These are phyloP conservation scores for Leucoma salicis DNA, from an alignment of 2,888 invertebrate species.

Conservation along the genomic window DNA sequence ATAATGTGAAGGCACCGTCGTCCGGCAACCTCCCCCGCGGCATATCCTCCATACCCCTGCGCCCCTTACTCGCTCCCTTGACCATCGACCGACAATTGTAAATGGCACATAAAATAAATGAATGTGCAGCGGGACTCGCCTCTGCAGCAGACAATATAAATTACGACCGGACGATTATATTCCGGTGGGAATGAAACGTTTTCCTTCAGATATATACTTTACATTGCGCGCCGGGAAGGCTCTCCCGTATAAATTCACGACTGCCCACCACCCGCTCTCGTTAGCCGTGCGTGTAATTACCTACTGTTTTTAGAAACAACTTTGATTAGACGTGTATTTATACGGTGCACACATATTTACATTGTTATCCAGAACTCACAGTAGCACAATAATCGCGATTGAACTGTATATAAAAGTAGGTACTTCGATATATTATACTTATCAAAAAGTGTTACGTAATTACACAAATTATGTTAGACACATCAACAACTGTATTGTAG, in stretches of 20 bases:
- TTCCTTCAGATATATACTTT: conserved; percentile 75
- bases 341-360: conserved; percentile 15
- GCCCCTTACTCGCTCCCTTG: conserved; percentile 73
- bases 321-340: conserved; percentile 49
- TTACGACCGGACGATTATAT: conserved; percentile 83
- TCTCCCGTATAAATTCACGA: conserved; percentile 47
- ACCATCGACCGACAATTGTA: conserved; percentile 84
- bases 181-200: conserved; percentile 80
- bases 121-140: conserved; percentile 83
- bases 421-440: background rate
- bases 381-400: no score
- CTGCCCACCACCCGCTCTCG: conserved; percentile 52
- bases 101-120: conserved; percentile 84
- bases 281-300: conserved; percentile 68
- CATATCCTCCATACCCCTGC: conserved; percentile 41
- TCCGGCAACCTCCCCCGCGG: conserved; percentile 46
- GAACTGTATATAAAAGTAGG: background rate
- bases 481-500: background rate
- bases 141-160: conserved; percentile 84
- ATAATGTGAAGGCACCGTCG: conserved; percentile 78
- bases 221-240: conserved; percentile 53
- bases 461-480: background rate
- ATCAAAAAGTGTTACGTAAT: background rate
- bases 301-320: conserved; percentile 57
- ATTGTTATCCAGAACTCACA: no score